These are phyloP conservation scores for Tachyglossus aculeatus DNA, from an alignment of 2,797 vertebrate genomes.

Conservation along the genomic window DNA sequence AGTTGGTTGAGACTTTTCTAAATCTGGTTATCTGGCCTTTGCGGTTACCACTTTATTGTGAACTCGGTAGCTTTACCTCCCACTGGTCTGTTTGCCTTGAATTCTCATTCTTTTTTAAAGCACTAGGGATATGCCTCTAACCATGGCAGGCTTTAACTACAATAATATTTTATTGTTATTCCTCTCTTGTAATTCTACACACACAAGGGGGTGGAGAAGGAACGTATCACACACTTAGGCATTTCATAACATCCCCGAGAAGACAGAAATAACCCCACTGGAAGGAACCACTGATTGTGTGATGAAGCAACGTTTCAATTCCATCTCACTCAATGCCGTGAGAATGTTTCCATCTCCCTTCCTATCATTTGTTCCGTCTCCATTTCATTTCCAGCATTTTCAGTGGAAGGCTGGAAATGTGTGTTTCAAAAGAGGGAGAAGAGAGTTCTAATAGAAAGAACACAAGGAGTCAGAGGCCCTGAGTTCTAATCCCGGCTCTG, in stretches of 20 bases:
- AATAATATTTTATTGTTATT: slow-evolving; percentile 35
- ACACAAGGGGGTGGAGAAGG: background rate
- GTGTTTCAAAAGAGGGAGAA: too few species aligned
- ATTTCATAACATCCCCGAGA: slow-evolving; percentile 40
- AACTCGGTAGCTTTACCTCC: background rate
- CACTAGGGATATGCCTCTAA: background rate
- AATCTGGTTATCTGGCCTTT: too few species aligned
- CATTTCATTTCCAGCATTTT: too few species aligned
- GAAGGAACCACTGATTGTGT: slow-evolving; percentile 24
- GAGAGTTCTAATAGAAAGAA: too few species aligned
- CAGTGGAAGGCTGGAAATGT: too few species aligned
- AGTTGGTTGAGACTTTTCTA: too few species aligned
- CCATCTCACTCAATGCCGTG: slow-evolving; percentile 15
- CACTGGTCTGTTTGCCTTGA: too few species aligned
- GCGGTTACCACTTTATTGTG: background rate
- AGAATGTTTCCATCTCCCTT: slow-evolving; percentile 17
- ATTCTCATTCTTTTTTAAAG: background rate
- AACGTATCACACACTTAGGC: slow-evolving; percentile 36
- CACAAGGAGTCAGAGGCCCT: too few species aligned
- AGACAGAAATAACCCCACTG: slow-evolving; percentile 32
- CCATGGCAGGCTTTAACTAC: slow-evolving; percentile 8
- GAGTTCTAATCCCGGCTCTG: too few species aligned
- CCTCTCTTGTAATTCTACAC: slow-evolving; percentile 35
- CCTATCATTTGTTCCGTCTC: slow-evolving; percentile 18
- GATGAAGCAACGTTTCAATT: slow-evolving; percentile 19